phyloP scores from a whole-genome alignment of 2,797 vertebrate genomes.

The Babyrousa celebensis region DNA sequence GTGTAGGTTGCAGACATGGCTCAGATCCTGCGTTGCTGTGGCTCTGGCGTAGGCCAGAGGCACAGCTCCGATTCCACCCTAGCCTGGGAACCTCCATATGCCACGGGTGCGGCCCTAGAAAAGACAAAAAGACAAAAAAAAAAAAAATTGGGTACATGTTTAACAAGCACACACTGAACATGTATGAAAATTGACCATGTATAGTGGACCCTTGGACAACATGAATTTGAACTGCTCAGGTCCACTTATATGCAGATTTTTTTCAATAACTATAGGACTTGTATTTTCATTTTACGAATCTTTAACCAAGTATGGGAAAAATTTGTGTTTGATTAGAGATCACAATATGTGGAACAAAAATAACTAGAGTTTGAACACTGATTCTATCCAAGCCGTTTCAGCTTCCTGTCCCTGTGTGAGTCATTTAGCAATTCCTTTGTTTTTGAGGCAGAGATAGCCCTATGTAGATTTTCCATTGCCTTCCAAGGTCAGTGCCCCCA shows the following conservation, averaged over 20 bases:
- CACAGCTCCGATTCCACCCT: no score
- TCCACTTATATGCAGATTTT: not conserved
- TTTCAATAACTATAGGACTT: not conserved
- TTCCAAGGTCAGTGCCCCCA: not conserved
- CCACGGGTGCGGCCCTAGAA: no score
- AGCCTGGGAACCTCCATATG: no score
- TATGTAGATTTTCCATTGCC: not conserved
- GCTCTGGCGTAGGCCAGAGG: no score
- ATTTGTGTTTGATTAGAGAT: not conserved
- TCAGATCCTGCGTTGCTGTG: no score
- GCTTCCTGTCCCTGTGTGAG: no score
- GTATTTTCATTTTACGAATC: not conserved
- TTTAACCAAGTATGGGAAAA: not conserved
- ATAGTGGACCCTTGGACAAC: not conserved
- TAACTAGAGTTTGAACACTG: not conserved
- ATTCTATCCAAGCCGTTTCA: no score
- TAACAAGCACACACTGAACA: not conserved
- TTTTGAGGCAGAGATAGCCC: not conserved
- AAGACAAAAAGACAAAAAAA: no score
- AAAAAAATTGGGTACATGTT: not conserved
- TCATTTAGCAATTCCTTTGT: no score
- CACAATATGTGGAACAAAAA: not conserved
- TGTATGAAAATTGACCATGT: not conserved
- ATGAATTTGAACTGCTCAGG: not conserved
- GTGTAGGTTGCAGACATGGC: no score